Evolutionary conservation across 2,888 invertebrate genomes (phyloP).

Genomic region (Apodemia hepburni): DNA sequence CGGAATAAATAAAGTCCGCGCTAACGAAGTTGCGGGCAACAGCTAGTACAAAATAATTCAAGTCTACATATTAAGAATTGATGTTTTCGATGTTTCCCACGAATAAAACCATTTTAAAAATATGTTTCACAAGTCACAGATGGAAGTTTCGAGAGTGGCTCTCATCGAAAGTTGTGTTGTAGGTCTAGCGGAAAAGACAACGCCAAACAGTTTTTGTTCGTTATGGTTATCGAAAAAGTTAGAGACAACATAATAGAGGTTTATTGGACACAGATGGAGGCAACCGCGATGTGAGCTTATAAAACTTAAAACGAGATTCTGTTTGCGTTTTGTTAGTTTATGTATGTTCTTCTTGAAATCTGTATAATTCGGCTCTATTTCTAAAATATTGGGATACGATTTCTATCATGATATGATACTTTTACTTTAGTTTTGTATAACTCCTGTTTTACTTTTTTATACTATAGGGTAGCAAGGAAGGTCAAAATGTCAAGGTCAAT

Average conservation of each 20-base stretch:
- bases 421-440: too few relatives aligned
- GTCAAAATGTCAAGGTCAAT: too few relatives aligned
- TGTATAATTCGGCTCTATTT: not conserved
- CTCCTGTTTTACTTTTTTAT: too few relatives aligned
- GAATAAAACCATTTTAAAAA: conserved; percentile 1
- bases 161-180: conserved; percentile 29
- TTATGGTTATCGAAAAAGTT: conserved; percentile 40
- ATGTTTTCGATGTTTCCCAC: not conserved
- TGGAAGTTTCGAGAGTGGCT: conserved; percentile 4
- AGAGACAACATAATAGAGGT: conserved; percentile 31
- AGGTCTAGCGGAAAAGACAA: conserved; percentile 32
- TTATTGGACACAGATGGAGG: conserved; percentile 33
- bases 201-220: conserved; percentile 35
- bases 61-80: too few relatives aligned
- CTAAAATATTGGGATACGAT: not conserved
- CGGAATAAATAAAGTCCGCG: too few relatives aligned
- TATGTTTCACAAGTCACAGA: not conserved
- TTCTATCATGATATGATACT: not conserved
- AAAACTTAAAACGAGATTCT: conserved; percentile 22
- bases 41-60: too few relatives aligned
- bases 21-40: too few relatives aligned
- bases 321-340: conserved; percentile 13
- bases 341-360: not conserved
- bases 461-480: too few relatives aligned
- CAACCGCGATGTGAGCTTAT: conserved; percentile 24